phyloP scores from a whole-genome alignment of 2,113 vertebrate genomes.

The Narcine bancroftii region DNA sequence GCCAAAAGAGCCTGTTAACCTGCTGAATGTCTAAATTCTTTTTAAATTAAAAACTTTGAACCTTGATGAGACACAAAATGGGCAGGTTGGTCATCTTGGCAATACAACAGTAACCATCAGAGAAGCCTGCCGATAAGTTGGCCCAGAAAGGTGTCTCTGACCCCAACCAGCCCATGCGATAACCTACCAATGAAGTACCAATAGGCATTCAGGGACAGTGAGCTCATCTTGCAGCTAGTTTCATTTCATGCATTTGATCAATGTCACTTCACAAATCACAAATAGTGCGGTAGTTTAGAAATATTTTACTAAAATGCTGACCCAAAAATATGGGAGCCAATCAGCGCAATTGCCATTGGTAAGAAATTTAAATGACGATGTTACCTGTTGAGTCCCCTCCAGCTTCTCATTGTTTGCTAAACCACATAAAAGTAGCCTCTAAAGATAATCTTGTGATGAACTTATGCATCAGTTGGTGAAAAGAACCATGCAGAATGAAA shows the following conservation, averaged over 20 bases:
- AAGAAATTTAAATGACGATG: background rate
- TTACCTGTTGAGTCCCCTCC: too few species aligned
- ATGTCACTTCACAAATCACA: background rate
- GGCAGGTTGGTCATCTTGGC: background rate
- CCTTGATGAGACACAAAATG: background rate
- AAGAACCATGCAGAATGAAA: background rate
- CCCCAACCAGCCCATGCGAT: too few species aligned
- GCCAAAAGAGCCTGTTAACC: too few species aligned
- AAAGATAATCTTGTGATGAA: background rate
- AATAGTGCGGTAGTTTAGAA: background rate
- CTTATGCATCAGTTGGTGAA: background rate
- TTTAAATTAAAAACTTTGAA: too few species aligned
- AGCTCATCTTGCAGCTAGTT: background rate
- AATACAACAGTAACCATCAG: background rate
- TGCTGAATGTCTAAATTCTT: too few species aligned
- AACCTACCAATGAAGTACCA: background rate
- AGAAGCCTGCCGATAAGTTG: background rate
- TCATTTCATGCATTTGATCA: background rate
- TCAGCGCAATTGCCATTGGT: background rate
- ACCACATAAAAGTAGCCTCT: background rate
- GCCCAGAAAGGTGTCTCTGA: background rate
- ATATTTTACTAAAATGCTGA: background rate
- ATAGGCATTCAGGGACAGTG: background rate
- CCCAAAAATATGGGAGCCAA: background rate
- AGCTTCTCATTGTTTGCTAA: too few species aligned